Evolutionary conservation across 1,140 invertebrate genomes (phyloP).

Genomic region (Hermetia illucens): DNA sequence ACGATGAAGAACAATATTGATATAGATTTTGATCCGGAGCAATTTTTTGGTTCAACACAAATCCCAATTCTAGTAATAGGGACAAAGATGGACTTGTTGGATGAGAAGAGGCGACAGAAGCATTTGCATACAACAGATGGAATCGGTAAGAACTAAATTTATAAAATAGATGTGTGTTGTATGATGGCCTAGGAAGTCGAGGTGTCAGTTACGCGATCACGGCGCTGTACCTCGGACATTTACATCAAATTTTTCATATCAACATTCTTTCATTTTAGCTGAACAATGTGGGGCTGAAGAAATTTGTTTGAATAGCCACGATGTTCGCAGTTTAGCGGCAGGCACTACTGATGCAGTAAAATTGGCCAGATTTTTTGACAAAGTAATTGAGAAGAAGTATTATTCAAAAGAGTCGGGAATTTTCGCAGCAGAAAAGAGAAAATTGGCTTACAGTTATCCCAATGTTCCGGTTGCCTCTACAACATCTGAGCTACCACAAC

Average conservation of each 20-base stretch:
- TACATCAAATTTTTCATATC: too few relatives aligned
- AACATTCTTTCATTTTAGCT: constrained; percentile 42
- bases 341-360: constrained; percentile 86
- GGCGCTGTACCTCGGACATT: not conserved
- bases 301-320: constrained; percentile 73
- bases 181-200: too few relatives aligned
- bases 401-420: constrained; percentile 39
- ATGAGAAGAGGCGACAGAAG: constrained; percentile 49
- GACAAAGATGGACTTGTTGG: constrained; percentile 76
- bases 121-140: constrained; percentile 49
- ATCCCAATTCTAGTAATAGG: constrained; percentile 88
- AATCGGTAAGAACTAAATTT: constrained; percentile 26
- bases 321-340: constrained; percentile 71
- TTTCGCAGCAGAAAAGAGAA: constrained; percentile 35
- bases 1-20: constrained; percentile 12
- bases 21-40: constrained; percentile 79
- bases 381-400: constrained; percentile 63
- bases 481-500: too few relatives aligned
- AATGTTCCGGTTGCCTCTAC: too few relatives aligned
- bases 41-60: constrained; percentile 68
- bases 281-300: constrained; percentile 89
- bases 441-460: too few relatives aligned
- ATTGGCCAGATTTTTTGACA: constrained; percentile 86
- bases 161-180: too few relatives aligned
- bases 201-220: not conserved